Conservation (phyloP, 2,797 vertebrate genomes). For the Rhinatrema bivittatum region DNA sequence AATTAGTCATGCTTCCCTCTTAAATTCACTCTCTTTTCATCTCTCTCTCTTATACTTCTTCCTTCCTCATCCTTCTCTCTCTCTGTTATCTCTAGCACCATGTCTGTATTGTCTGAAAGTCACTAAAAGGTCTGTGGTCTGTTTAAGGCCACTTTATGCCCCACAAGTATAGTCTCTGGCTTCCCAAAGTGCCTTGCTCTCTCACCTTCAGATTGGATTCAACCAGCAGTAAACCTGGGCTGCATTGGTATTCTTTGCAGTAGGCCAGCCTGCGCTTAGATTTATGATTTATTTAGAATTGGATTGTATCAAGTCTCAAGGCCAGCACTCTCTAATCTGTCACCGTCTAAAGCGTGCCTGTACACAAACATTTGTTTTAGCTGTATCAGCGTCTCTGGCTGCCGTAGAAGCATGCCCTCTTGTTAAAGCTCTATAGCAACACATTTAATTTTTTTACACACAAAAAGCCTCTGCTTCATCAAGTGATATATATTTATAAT, state of each 20-base stretch:
- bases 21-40: too few relatives aligned
- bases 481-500: slow-evolving; percentile 59
- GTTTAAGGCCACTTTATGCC: too few relatives aligned
- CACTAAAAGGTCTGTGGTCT: too few relatives aligned
- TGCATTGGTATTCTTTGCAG: slow-evolving; percentile 36
- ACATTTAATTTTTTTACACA: slow-evolving; percentile 10
- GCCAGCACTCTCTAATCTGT: slow-evolving; percentile 54
- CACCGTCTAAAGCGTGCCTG: slow-evolving; percentile 37
- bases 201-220: slow-evolving; percentile 14
- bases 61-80: too few relatives aligned
- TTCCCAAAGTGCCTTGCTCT: background rate
- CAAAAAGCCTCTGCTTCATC: slow-evolving; percentile 34
- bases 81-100: too few relatives aligned
- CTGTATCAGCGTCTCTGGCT: slow-evolving; percentile 55
- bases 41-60: too few relatives aligned
- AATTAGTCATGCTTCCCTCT: too few relatives aligned
- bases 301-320: slow-evolving; percentile 51
- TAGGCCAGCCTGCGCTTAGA: slow-evolving; percentile 36
- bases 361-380: slow-evolving; percentile 61
- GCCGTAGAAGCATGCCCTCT: slow-evolving; percentile 28
- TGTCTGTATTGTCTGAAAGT: too few relatives aligned
- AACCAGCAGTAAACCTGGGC: slow-evolving; percentile 1
- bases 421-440: slow-evolving; percentile 57
- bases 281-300: slow-evolving; percentile 63
- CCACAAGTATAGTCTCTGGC: too few relatives aligned